Evolutionary conservation across 2,888 invertebrate genomes (phyloP), one percentile per base, ranked within the genome.

Genomic region (Parapristionchus giblindavisi): DNA sequence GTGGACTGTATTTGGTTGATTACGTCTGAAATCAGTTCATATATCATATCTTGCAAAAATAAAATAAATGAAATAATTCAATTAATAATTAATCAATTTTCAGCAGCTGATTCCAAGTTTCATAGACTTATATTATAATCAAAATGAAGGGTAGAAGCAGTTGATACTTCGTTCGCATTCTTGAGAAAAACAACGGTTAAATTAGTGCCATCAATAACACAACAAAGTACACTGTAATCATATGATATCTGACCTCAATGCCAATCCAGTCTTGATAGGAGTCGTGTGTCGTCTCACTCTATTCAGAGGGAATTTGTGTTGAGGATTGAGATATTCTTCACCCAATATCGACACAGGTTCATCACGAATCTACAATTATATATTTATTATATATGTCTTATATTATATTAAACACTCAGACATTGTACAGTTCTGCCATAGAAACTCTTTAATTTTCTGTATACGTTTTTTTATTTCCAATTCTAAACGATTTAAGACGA

Each of bases 1-100:
- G 32, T 76, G 78, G 21, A 79, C 76, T 2, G 80, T 79, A 43
- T 80, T 79, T 56, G 80, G 80, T 8, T 79, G 77, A 43, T 80
- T 75, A 3, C 80, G 66, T 38, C 79, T 74, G 14, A 58, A 75
- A 38, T 63, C 38, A 51, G n/a, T 34, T 4, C 14, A 8, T n/a
- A n/a, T 17, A 56, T 11, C 21, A 21, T n/a, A n/a, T n/a, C n/a
- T n/a, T n/a, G n/a, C n/a, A n/a, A n/a, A n/a, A n/a, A n/a, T n/a
- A n/a, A n/a, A n/a, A n/a, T n/a, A n/a, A n/a, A n/a, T n/a, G n/a
- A n/a, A n/a, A n/a, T n/a, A n/a, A n/a, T n/a, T n/a, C n/a, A n/a
- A n/a, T n/a, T n/a, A n/a, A n/a, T n/a, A n/a, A n/a, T n/a, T n/a
- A n/a, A n/a, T n/a, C n/a, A n/a, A n/a, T n/a, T n/a, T n/a, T n/a